Evolutionary conservation across 2,113 vertebrate species (phyloP).

Genomic region (Menura novaehollandiae): DNA sequence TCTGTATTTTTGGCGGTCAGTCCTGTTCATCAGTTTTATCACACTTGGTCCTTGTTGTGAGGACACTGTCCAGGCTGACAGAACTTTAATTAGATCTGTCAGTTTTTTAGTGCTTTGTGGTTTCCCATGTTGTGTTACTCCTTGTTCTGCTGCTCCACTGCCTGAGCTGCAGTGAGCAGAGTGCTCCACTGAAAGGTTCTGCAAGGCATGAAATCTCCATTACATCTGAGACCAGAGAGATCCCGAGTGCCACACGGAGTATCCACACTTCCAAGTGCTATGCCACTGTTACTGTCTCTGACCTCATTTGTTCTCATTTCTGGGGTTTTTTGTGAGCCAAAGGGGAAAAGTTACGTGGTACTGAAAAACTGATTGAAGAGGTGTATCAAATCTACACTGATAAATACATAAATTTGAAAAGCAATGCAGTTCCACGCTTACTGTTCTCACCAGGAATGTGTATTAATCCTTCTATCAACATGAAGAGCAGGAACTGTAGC

Average conservation of each 20-base stretch:
- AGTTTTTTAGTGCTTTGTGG: background rate
- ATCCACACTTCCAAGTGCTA: accelerated
- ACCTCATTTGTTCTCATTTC: background rate
- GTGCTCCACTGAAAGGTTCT: background rate
- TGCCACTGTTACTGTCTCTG: background rate
- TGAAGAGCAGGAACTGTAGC: background rate
- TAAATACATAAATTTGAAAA: background rate
- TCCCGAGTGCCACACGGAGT: background rate
- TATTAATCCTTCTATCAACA: background rate
- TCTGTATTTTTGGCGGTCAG: background rate
- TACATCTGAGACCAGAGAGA: background rate
- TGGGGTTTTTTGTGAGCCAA: background rate
- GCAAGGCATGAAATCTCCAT: background rate
- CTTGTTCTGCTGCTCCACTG: background rate
- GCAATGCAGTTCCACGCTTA: background rate
- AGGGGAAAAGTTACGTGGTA: background rate
- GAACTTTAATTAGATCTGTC: background rate
- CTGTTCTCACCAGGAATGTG: background rate
- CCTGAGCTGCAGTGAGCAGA: background rate
- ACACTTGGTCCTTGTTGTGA: background rate
- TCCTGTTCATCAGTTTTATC: background rate
- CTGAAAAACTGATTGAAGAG: background rate
- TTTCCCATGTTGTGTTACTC: background rate
- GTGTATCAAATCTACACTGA: background rate
- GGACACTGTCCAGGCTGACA: background rate